A percentile compares a stretch with the other conserved stretches of the same genome.
These are phyloP conservation scores for Cremastobaeus sp. DNA, from an alignment of 2,888 invertebrate species.

Conservation along the genomic window DNA sequence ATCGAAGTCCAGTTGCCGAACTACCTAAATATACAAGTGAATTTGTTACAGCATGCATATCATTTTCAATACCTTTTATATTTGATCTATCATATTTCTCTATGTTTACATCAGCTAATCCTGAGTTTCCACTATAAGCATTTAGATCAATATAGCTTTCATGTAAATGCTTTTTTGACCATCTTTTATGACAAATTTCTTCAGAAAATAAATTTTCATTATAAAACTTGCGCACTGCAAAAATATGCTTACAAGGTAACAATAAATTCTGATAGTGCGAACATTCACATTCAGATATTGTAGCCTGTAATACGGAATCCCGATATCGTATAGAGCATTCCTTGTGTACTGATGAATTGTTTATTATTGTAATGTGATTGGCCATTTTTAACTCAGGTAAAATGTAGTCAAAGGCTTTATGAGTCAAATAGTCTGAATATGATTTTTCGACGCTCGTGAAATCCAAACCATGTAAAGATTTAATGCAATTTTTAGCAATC, in stretches of 20 bases:
- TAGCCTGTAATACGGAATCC: not conserved
- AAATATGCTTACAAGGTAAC: constrained; percentile 21
- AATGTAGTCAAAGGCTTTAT: constrained; percentile 10
- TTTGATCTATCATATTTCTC: no score
- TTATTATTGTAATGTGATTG: not conserved
- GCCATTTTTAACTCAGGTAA: constrained; percentile 5
- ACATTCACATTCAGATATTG: constrained; percentile 8
- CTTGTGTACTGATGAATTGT: no score
- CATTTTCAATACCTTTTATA: no score
- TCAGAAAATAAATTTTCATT: not conserved
- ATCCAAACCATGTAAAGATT: not conserved
- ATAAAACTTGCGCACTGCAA: constrained; percentile 7
- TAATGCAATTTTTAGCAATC: not conserved
- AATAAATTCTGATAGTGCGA: not conserved
- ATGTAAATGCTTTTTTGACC: no score
- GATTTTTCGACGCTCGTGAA: not conserved
- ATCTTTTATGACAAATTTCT: not conserved
- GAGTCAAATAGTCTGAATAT: constrained; percentile 1
- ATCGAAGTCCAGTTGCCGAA: no score
- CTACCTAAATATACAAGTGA: no score
- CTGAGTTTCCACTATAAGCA: no score
- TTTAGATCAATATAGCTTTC: no score
- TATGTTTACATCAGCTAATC: no score
- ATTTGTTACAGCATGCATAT: no score
- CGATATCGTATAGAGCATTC: not conserved